These are phyloP conservation scores for Chionodraco myersi DNA, from an alignment of 2,113 vertebrate species.

Conservation along the genomic window DNA sequence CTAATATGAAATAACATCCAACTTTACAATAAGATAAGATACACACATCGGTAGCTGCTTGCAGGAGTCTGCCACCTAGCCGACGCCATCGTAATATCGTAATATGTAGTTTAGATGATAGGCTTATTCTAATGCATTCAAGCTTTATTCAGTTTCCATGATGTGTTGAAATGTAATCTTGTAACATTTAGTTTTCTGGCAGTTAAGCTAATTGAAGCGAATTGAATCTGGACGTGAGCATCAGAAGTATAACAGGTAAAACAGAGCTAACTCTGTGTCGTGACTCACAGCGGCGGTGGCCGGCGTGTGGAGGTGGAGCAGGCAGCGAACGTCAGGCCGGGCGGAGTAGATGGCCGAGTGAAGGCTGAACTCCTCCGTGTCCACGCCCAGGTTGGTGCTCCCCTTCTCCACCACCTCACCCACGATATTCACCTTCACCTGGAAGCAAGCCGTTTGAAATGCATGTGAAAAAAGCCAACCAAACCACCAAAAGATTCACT, in stretches of 20 bases:
- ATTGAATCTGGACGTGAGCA: neutral
- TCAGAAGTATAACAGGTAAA: neutral
- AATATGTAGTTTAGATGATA: too few relatives aligned
- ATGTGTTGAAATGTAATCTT: neutral
- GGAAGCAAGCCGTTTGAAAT: constrained; percentile 5
- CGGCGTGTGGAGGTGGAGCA: constrained; percentile 92
- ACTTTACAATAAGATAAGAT: too few relatives aligned
- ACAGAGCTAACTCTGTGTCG: neutral
- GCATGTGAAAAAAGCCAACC: neutral
- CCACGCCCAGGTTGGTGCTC: constrained; percentile 89
- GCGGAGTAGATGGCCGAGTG: constrained; percentile 95
- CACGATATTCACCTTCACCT: constrained; percentile 98
- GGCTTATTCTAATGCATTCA: too few relatives aligned
- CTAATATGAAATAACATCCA: neutral
- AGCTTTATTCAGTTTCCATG: too few relatives aligned
- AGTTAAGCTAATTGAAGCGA: too few relatives aligned
- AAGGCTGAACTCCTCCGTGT: constrained; percentile 89
- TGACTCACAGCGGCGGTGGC: constrained; percentile 91
- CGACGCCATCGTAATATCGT: too few relatives aligned
- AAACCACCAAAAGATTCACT: too few relatives aligned
- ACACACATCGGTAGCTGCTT: too few relatives aligned
- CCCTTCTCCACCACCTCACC: constrained; percentile 94
- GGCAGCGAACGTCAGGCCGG: constrained; percentile 90
- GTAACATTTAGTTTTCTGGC: too few relatives aligned
- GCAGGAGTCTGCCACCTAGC: too few relatives aligned